Conservation (phyloP, 2,888 invertebrate species). For the Cheilosia variabilis region DNA sequence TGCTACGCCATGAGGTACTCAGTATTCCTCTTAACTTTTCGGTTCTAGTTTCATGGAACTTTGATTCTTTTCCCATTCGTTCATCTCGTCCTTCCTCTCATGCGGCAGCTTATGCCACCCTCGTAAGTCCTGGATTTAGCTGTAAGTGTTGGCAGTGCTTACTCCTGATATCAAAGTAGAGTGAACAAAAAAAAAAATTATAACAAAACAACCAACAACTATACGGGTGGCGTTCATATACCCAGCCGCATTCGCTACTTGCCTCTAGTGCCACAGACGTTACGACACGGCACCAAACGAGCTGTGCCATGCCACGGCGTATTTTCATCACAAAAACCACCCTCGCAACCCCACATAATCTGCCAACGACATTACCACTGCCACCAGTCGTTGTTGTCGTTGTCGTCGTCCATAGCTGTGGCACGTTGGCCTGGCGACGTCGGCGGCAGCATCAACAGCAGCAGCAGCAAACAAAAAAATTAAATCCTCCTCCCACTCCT, state of each 20-base stretch:
- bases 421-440: conserved; percentile 71
- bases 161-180: conserved; percentile 67
- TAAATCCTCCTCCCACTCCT: conserved; percentile 27
- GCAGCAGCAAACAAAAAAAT: conserved; percentile 47
- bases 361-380: conserved; percentile 75
- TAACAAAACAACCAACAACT: conserved; percentile 53
- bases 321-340: conserved; percentile 75
- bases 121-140: conserved; percentile 69
- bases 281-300: conserved; percentile 75
- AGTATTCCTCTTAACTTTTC: conserved; percentile 65
- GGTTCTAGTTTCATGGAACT: conserved; percentile 71
- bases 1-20: conserved; percentile 72
- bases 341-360: conserved; percentile 69
- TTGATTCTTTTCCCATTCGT: conserved; percentile 67
- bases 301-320: conserved; percentile 76
- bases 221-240: conserved; percentile 38
- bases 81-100: conserved; percentile 46
- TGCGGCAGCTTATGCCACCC: conserved; percentile 19
- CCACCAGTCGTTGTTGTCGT: conserved; percentile 63
- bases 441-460: conserved; percentile 40
- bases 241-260: conserved; percentile 72
- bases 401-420: conserved; percentile 58
- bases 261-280: conserved; percentile 72
- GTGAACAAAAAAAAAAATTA: conserved; percentile 55
- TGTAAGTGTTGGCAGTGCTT: conserved; percentile 72